Evolutionary conservation across 2,113 vertebrate species (phyloP).

Genomic region (Scomber scombrus): DNA sequence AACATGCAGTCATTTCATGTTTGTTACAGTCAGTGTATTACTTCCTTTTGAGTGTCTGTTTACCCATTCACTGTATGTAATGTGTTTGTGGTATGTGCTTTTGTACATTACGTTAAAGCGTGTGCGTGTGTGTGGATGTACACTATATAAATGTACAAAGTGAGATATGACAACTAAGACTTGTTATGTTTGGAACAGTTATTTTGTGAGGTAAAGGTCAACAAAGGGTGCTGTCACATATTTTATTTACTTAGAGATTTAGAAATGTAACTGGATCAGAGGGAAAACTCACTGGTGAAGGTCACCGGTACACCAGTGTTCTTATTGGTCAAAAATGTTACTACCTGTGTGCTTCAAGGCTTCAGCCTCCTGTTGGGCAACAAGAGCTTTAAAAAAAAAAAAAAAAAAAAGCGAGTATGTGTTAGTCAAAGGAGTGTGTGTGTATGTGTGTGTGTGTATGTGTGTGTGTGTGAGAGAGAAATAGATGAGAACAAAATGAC

Average conservation of each 20-base stretch:
- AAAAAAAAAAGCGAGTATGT: conserved; percentile 45
- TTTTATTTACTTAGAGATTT: conserved; percentile 38
- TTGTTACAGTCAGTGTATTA: conserved; percentile 71
- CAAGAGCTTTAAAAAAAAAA: conserved; percentile 69
- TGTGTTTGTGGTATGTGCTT: conserved; percentile 51
- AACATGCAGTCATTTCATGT: conserved; percentile 71
- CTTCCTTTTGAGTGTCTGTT: conserved; percentile 43
- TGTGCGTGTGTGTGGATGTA: conserved; percentile 16
- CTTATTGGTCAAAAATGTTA: conserved; percentile 23
- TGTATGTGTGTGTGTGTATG: conserved; percentile 38
- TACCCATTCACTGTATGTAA: conserved; percentile 39
- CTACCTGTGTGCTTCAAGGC: conserved; percentile 58
- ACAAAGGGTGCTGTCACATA: conserved; percentile 37
- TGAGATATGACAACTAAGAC: background rate
- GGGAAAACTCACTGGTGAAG: conserved; percentile 30
- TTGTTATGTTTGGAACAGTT: conserved; percentile 17
- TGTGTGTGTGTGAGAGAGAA: conserved; percentile 25
- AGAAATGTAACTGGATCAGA: conserved; percentile 32
- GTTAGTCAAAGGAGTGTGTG: conserved; percentile 31
- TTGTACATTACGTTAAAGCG: conserved; percentile 32
- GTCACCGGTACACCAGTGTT: background rate
- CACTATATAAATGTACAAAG: conserved; percentile 29
- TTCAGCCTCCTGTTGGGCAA: conserved; percentile 36
- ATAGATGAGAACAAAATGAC: conserved; percentile 66
- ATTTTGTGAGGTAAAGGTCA: conserved; percentile 34